A percentile compares a stretch with the other conserved stretches of the same genome.
These are phyloP conservation scores for Empidonax alnorum DNA, from an alignment of 2,113 vertebrate species.

Conservation along the genomic window DNA sequence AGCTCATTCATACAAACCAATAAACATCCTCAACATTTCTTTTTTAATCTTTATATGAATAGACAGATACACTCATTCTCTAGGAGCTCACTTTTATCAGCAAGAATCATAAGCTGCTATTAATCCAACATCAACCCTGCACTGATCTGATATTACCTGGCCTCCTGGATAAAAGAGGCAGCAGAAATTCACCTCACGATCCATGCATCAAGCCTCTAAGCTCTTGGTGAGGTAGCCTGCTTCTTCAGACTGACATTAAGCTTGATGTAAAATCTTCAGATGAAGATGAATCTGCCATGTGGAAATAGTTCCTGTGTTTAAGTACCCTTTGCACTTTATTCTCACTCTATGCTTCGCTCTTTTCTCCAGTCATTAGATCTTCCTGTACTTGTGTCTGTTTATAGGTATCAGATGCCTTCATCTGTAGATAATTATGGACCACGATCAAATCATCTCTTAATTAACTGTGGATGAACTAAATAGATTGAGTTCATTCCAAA, in stretches of 20 bases:
- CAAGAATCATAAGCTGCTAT: not conserved
- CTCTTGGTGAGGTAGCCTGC: not conserved
- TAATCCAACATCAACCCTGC: not conserved
- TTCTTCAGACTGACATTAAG: constrained; percentile 6
- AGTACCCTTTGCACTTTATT: not conserved
- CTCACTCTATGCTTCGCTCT: not conserved
- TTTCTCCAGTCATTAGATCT: not conserved
- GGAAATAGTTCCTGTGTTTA: not conserved
- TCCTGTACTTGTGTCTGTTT: not conserved
- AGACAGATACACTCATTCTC: not conserved
- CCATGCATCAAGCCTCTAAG: not conserved
- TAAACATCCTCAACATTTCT: not conserved
- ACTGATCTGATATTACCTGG: not conserved
- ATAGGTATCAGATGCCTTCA: not conserved
- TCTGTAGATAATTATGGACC: not conserved
- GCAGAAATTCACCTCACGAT: not conserved
- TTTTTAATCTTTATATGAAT: not conserved
- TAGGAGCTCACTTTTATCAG: not conserved
- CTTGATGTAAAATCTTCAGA: not conserved
- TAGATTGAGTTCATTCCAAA: not conserved
- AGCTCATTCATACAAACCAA: not conserved
- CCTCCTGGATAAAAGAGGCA: not conserved
- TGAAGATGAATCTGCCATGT: not conserved
- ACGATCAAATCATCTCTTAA: not conserved
- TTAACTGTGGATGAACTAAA: not conserved